Conservation (phyloP, 2,797 vertebrate species). For the Rhinogobio ventralis region DNA sequence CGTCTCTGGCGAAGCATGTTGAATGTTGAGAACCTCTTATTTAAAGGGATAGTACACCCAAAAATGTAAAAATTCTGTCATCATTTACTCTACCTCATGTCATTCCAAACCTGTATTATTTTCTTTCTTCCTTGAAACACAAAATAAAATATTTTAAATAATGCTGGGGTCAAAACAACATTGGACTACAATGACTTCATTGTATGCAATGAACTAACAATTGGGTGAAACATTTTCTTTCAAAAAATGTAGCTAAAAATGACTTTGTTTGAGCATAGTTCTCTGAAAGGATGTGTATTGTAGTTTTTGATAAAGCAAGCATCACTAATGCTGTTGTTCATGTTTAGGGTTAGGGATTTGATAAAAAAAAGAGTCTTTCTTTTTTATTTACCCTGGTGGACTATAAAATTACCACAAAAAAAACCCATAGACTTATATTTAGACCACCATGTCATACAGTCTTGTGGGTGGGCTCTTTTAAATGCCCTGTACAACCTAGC, state of each 20-base stretch:
- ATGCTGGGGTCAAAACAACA: background rate
- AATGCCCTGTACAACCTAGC: background rate
- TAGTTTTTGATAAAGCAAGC: background rate
- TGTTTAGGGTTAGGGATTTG: background rate
- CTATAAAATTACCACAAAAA: background rate
- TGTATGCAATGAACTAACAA: background rate
- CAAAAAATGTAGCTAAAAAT: background rate
- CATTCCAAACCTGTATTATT: background rate
- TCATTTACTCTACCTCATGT: background rate
- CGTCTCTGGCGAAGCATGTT: background rate
- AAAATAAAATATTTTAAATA: background rate
- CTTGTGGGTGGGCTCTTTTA: background rate
- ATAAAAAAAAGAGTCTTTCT: background rate
- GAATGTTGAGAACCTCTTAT: background rate
- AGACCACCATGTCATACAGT: background rate
- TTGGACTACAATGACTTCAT: background rate
- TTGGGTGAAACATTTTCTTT: background rate
- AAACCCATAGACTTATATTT: background rate
- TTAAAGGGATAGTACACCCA: background rate
- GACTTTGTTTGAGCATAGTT: background rate
- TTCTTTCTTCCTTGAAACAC: background rate
- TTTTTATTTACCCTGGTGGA: background rate
- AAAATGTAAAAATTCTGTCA: background rate
- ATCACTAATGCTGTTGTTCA: background rate
- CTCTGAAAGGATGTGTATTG: background rate